Base-by-base conservation (phyloP, 1,140 invertebrate genomes). In the Formica selysi region DNA sequence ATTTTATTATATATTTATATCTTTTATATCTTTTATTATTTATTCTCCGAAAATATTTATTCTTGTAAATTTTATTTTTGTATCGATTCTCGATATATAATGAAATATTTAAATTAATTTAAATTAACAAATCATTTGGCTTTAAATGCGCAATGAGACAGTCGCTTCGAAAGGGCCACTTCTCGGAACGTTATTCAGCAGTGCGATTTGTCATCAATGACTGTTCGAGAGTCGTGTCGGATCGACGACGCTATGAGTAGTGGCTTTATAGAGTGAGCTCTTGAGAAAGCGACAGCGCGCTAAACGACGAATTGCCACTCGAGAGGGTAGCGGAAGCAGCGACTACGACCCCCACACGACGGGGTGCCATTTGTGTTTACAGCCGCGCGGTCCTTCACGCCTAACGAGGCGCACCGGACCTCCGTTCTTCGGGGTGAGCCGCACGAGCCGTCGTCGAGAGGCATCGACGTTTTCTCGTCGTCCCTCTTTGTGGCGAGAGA, bases 291-390 rank as follows among this genome's bases (percentile, higher is more conserved):
- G 51, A 70, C 36, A 54, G 74, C 38, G 62, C 62, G 76, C 29
- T 65, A 68, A 90, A 89, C 74, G 76, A 78, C 67, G 85, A 84
- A 79, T 83, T 76, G 61, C 67, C 85, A 84, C 85, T 90, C 57
- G 79, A 86, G 44, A 81, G 64, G 79, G 51, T 64, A 54, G 59
- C 86, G 88, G 85, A 85, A 87, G 86, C 71, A 10, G 79, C 38
- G 38, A 48, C 62, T 26, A 83, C 65, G 54, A 85, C 48, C 48
- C 16, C 48, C 48, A 36, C 91, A 22, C 91, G 19, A 79, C 90
- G 74, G 92, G 93, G 85, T 70, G 73, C 90, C 91, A 92, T 92
- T 93, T 90, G 79, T 93, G 92, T 93, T 94, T 93, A 90, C 91
- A 93, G 79, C 88, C 91, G 79, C 38, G 48, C 26, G 67, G 83